Percentiles rank a stretch among this genome's conserved stretches.
phyloP scores from a whole-genome alignment of 1,140 invertebrate genomes.

The Nixonia krombeini region DNA sequence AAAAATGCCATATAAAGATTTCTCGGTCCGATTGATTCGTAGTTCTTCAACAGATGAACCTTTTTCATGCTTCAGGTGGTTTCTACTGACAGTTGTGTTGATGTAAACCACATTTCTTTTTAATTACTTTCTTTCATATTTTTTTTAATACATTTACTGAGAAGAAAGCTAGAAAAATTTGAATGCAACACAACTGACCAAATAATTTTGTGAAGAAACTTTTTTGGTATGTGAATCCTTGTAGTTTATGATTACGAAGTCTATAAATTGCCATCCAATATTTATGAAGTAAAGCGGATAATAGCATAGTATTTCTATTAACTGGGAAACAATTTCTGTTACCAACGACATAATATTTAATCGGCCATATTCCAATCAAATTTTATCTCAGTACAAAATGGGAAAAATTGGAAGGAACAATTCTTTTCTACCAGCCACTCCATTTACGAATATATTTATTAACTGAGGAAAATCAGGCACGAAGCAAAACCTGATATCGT shows the following conservation, averaged over 20 bases:
- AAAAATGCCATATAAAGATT: constrained; percentile 28
- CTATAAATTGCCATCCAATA: too few species aligned
- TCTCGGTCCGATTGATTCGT: constrained; percentile 37
- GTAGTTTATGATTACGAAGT: too few species aligned
- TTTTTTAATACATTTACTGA: constrained; percentile 23
- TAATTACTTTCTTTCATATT: constrained; percentile 3
- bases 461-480: constrained; percentile 11
- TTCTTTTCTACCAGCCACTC: constrained; percentile 11
- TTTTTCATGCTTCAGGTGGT: constrained; percentile 41
- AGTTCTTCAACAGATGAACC: constrained; percentile 20
- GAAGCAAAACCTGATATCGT: constrained; percentile 19
- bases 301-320: too few species aligned
- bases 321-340: too few species aligned
- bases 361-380: constrained; percentile 2
- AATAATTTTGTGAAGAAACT: constrained; percentile 2
- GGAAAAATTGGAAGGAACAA: constrained; percentile 7
- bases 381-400: constrained; percentile 21
- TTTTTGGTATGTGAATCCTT: too few species aligned
- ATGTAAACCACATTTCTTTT: constrained; percentile 12
- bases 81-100: constrained; percentile 33
- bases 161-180: constrained; percentile 8
- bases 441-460: constrained; percentile 9
- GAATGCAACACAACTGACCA: constrained; percentile 5
- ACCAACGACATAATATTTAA: not conserved
- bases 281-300: too few species aligned